phyloP scores from a whole-genome alignment of 2,113 vertebrate genomes.

The Sebastes schlegelii region DNA sequence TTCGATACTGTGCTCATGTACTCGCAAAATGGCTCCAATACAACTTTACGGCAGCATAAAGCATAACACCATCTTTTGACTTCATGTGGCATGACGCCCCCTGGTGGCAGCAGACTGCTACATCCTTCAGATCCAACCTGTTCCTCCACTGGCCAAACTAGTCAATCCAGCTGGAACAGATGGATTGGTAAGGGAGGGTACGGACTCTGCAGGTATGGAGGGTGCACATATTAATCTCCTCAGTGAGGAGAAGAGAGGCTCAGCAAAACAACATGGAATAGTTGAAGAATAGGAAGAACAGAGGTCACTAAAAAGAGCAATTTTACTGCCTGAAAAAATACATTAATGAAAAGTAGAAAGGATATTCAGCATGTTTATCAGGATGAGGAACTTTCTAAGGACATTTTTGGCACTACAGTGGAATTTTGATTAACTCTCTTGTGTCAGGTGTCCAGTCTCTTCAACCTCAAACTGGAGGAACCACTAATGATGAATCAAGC shows the following conservation, averaged over 20 bases:
- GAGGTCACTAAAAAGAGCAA: too few relatives aligned
- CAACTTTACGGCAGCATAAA: too few relatives aligned
- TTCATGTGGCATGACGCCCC: slow-evolving; percentile 97
- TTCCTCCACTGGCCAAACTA: slow-evolving; percentile 34
- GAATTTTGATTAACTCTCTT: background rate
- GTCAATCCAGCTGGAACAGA: background rate
- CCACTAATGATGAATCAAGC: background rate
- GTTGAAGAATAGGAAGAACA: too few relatives aligned
- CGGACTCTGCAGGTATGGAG: slow-evolving; percentile 36
- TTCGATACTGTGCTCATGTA: too few relatives aligned
- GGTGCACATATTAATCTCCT: background rate
- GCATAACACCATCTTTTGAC: slow-evolving; percentile 44
- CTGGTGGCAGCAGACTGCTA: slow-evolving; percentile 93
- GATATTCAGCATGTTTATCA: background rate
- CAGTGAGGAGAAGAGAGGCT: background rate
- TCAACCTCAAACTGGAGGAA: slow-evolving; percentile 31
- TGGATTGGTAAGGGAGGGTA: slow-evolving; percentile 16
- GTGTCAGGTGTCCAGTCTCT: slow-evolving; percentile 38
- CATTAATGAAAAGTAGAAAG: background rate
- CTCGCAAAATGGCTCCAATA: too few relatives aligned
- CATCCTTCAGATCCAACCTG: slow-evolving; percentile 91
- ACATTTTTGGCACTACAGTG: background rate
- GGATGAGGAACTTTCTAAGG: background rate
- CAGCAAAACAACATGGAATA: background rate
- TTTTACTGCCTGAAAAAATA: background rate